Percentiles rank a stretch among this genome's conserved stretches.
Evolutionary conservation across 2,888 invertebrate species (phyloP).

Genomic region (Gastracanthus pulcherrimus): DNA sequence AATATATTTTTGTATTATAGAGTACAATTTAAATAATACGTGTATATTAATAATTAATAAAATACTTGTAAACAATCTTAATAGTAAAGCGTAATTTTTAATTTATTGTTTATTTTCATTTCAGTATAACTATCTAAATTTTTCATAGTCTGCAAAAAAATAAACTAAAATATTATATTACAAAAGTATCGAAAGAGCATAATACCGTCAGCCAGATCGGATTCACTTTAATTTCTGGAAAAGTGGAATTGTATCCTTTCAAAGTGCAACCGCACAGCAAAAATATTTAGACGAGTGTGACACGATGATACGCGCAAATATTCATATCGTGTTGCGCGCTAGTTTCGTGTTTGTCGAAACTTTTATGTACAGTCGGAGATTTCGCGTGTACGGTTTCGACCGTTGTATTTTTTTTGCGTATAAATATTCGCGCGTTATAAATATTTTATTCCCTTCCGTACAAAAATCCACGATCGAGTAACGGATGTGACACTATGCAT

Average conservation of each 20-base stretch:
- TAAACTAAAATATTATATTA: too few species aligned
- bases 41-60: too few species aligned
- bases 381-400: background rate
- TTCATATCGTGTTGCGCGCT: constrained; percentile 38
- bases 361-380: background rate
- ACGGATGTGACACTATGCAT: background rate
- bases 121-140: too few species aligned
- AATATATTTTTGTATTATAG: too few species aligned
- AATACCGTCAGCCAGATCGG: background rate
- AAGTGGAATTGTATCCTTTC: background rate
- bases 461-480: background rate
- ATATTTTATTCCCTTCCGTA: constrained; percentile 40
- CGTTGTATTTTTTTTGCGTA: background rate
- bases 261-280: background rate
- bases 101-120: too few species aligned
- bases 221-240: background rate
- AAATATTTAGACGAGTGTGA: constrained; percentile 31
- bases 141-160: too few species aligned
- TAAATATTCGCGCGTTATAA: constrained; percentile 12
- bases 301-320: constrained; percentile 39
- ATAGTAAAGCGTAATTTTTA: too few species aligned
- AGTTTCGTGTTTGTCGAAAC: constrained; percentile 36
- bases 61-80: too few species aligned
- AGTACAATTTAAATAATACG: too few species aligned
- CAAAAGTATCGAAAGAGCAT: background rate